Conservation (phyloP, 2,888 invertebrate species). For the Fragum whitleyi region DNA sequence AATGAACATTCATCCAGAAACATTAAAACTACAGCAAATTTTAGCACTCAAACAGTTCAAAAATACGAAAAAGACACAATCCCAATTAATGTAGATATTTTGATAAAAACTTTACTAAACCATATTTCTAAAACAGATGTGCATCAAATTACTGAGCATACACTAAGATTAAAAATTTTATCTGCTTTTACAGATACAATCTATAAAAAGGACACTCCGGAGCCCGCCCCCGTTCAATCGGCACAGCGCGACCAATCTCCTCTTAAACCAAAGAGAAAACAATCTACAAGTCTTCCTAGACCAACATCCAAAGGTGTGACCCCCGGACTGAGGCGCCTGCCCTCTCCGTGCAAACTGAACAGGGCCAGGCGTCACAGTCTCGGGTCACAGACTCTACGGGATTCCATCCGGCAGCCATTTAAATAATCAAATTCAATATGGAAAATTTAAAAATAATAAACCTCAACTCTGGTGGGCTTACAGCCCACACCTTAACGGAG, state of each 20-base stretch:
- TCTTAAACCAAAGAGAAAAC: not conserved
- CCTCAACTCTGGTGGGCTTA: not conserved
- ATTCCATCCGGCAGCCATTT: not conserved
- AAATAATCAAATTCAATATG: not conserved
- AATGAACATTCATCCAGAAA: too few species aligned
- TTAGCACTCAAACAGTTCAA: too few species aligned
- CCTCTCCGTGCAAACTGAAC: not conserved
- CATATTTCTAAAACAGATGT: too few species aligned
- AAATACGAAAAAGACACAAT: too few species aligned
- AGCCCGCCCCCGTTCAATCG: not conserved
- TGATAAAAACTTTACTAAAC: too few species aligned
- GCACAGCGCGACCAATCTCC: not conserved
- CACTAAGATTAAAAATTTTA: not conserved
- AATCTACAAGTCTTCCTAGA: not conserved
- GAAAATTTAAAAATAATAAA: not conserved
- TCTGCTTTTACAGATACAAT: not conserved
- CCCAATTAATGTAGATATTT: too few species aligned
- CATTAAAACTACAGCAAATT: too few species aligned
- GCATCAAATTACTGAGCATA: not conserved
- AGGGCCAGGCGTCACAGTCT: not conserved
- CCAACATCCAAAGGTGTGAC: not conserved
- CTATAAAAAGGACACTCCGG: not conserved
- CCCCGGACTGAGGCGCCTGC: not conserved
- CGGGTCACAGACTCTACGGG: not conserved
- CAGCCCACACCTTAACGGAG: slow-evolving; percentile 5